Base-by-base conservation (phyloP, 2,888 invertebrate genomes). In the Agrypnus murinus region DNA sequence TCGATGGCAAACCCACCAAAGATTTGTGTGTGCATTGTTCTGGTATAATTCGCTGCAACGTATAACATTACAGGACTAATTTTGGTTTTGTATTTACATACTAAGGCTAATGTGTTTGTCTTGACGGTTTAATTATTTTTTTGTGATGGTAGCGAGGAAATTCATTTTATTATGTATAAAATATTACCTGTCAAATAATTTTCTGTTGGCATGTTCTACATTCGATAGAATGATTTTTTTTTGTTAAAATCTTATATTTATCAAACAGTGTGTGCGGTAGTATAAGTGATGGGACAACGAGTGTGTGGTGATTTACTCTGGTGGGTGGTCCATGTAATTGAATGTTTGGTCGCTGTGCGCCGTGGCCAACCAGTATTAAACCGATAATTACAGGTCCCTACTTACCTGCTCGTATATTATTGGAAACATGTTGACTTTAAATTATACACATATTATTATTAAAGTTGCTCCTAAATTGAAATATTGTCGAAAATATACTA, bases 311-410 rank as follows among this genome's bases (percentile, higher is more conserved):
- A 82, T 83, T 82, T 82, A 82, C 80, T 82, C 79, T 79, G 79
- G 80, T 83, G 83, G 83, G 83, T 83, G 83, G 83, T 83, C 83
- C 78, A 77, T 77, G 80, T 82, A 83, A 83, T 83, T 82, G 83
- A 83, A 83, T 82, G 82, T 82, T 82, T 80, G 81, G 80, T 82
- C 81, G 80, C 79, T 79, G 77, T 77, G 76, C 71, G 73, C 78
- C 77, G 72, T 75, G 62, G 76, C 74, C 74, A 75, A 73, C 72
- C 79, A 70, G 77, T 79, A 82, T 80, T 81, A 82, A 83, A 82
- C 76, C 77, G 81, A 83, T 83, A 83, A 83, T 83, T 83, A 82
- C 81, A 79, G 83, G 82, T 82, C 80, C 79, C 77, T 79, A 79
- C 76, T 81, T 80, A 81, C 80, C 79, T 80, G 79, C 75, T 75